Conservation (phyloP, 2,888 invertebrate species). For the Girardia tigrina region DNA sequence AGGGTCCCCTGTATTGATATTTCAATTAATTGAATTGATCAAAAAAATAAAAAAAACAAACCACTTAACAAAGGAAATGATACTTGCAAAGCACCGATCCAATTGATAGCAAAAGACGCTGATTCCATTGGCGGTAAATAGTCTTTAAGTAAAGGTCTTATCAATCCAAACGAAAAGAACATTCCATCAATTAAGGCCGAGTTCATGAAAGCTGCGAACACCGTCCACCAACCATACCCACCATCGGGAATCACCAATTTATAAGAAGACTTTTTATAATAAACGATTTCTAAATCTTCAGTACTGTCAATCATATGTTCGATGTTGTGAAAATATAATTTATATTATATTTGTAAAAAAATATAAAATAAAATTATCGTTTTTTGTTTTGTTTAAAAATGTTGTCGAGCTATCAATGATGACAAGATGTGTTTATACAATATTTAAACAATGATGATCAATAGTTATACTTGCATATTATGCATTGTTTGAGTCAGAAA, state of each 20-base stretch:
- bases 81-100: constrained; percentile 4
- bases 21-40: too few species aligned
- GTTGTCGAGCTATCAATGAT: neutral
- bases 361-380: neutral
- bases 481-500: constrained; percentile 23
- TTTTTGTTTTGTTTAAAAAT: neutral
- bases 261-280: neutral
- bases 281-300: constrained; percentile 14
- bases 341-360: too few species aligned
- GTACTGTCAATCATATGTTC: neutral
- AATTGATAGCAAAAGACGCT: constrained; percentile 12
- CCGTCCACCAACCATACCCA: constrained; percentile 8
- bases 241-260: constrained; percentile 7
- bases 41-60: neutral
- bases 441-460: constrained; percentile 16
- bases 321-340: too few species aligned
- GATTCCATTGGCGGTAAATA: constrained; percentile 18
- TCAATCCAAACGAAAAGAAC: constrained; percentile 15
- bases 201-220: constrained; percentile 5
- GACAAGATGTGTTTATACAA: neutral
- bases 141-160: neutral
- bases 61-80: neutral
- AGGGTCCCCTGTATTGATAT: too few species aligned
- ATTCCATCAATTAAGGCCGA: constrained; percentile 12
- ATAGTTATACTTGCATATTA: neutral